phyloP scores from a whole-genome alignment of 2,888 invertebrate species.

The Drosophila anomelani region DNA sequence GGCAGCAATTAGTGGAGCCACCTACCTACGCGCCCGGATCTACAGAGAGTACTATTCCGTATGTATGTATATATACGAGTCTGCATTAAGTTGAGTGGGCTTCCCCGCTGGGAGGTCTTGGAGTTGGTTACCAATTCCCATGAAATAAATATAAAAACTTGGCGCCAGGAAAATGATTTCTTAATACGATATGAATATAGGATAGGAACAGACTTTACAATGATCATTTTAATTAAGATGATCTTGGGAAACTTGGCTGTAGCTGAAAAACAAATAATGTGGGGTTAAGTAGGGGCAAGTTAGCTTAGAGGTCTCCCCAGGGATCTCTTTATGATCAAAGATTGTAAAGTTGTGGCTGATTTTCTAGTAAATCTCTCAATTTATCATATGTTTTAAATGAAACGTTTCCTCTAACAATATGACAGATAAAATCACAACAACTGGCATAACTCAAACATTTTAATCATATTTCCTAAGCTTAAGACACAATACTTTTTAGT shows the following conservation, averaged over 20 bases:
- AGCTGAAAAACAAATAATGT: background rate
- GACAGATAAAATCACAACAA: background rate
- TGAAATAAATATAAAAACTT: conserved; percentile 29
- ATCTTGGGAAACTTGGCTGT: background rate
- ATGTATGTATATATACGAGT: background rate
- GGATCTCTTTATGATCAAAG: too few species aligned
- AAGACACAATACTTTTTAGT: background rate
- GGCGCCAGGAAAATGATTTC: conserved; percentile 54
- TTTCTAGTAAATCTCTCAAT: background rate
- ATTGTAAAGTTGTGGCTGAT: too few species aligned
- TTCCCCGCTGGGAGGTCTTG: conserved; percentile 32
- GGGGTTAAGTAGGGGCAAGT: conserved; percentile 7
- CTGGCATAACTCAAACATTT: background rate
- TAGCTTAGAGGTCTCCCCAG: background rate
- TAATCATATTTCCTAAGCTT: background rate
- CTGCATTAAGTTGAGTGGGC: background rate
- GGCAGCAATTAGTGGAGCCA: conserved; percentile 57
- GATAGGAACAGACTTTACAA: conserved; percentile 13
- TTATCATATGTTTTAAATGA: background rate
- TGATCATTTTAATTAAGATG: conserved; percentile 17
- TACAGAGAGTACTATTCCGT: background rate
- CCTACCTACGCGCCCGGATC: conserved; percentile 27
- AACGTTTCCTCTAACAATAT: background rate
- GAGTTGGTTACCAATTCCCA: conserved; percentile 33
- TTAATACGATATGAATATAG: conserved; percentile 46